Percentiles rank a stretch among this genome's conserved stretches.
Evolutionary conservation across 2,888 invertebrate species (phyloP).

Genomic region (Helicoverpa assulta): DNA sequence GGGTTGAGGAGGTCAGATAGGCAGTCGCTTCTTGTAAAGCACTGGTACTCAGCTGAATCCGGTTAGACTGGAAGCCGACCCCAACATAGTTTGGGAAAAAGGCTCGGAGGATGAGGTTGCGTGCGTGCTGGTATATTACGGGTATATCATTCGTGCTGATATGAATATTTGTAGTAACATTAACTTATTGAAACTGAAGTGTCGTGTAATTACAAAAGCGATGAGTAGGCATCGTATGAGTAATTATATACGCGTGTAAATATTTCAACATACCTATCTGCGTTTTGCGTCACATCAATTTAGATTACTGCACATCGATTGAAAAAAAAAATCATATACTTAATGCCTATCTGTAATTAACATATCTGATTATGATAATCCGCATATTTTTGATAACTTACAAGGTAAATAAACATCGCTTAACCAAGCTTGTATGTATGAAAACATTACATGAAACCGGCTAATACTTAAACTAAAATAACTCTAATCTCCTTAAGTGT

Average conservation of each 20-base stretch:
- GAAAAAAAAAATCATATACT: neutral
- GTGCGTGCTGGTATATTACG: conserved; percentile 35
- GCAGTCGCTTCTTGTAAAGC: no score
- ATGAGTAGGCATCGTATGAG: neutral
- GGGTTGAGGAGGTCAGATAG: no score
- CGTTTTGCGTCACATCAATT: conserved; percentile 1
- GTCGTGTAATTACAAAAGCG: conserved; percentile 3
- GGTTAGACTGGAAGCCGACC: no score
- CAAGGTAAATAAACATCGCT: no score
- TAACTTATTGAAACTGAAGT: conserved; percentile 23
- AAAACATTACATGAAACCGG: no score
- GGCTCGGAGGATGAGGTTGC: no score
- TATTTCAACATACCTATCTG: neutral
- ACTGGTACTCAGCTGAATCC: no score
- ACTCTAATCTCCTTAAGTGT: conserved; percentile 49
- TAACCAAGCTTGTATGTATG: no score
- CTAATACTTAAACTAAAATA: neutral
- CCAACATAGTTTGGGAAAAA: no score
- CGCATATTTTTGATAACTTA: no score
- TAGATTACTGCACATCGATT: neutral
- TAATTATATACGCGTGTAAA: neutral
- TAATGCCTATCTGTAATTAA: conserved; percentile 6
- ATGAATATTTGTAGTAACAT: conserved; percentile 14
- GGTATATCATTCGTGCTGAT: conserved; percentile 14
- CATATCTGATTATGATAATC: no score